phyloP scores from a whole-genome alignment of 2,797 vertebrate species.

The Podargus strigoides region DNA sequence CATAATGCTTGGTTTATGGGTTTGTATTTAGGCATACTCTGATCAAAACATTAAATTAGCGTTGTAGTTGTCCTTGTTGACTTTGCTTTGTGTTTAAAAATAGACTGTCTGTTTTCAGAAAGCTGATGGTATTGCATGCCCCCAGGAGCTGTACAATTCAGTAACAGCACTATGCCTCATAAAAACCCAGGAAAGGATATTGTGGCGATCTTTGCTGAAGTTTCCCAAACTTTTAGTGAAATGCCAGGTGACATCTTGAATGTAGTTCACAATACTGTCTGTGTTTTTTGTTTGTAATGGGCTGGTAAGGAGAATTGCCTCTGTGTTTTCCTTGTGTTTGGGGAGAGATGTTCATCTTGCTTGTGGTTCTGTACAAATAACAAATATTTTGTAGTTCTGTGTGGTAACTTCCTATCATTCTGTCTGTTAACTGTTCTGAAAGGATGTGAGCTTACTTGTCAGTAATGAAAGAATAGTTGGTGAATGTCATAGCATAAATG shows the following conservation, averaged over 20 bases:
- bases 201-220: not conserved
- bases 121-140: not conserved
- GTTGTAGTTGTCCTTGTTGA: not conserved
- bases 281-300: not conserved
- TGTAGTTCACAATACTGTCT: not conserved
- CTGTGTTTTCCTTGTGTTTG: not conserved
- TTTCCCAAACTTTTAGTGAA: not conserved
- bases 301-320: not conserved
- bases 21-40: not conserved
- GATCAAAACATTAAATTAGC: not conserved
- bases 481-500: not conserved
- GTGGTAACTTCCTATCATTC: not conserved
- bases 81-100: slow-evolving; percentile 35
- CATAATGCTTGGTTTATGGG: not conserved
- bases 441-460: not conserved
- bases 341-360: not conserved
- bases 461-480: not conserved
- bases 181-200: not conserved
- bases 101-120: slow-evolving; percentile 2
- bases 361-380: not conserved
- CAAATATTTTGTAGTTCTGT: not conserved
- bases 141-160: not conserved
- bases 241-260: not conserved
- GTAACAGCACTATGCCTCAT: not conserved
- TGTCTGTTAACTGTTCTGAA: not conserved